Evolutionary conservation across 2,113 vertebrate genomes (phyloP).

Genomic region (Rostratula benghalensis): DNA sequence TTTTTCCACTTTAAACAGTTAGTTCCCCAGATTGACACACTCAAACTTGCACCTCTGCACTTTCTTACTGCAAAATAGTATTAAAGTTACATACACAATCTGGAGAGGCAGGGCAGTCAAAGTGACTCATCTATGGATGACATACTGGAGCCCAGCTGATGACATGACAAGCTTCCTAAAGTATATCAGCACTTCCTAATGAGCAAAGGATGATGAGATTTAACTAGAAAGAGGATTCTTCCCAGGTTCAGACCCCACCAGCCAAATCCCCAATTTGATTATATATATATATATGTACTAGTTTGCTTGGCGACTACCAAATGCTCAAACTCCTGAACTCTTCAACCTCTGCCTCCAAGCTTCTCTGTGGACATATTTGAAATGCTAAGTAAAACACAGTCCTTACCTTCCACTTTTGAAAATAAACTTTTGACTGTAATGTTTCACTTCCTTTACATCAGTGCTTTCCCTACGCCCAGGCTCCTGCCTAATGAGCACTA

Average conservation of each 20-base stretch:
- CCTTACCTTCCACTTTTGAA: background rate
- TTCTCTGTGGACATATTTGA: background rate
- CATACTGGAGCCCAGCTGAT: background rate
- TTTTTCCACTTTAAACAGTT: background rate
- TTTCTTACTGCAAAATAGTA: background rate
- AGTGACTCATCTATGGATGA: background rate
- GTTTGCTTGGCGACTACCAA: background rate
- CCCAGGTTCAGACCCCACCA: background rate
- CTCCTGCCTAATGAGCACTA: background rate
- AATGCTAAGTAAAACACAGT: background rate
- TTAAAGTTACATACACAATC: background rate
- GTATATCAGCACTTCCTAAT: background rate
- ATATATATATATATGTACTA: fast-evolving
- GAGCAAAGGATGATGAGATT: background rate
- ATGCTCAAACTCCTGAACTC: background rate
- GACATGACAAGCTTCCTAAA: background rate
- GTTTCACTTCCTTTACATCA: background rate
- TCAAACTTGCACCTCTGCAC: background rate
- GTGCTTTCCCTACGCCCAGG: background rate
- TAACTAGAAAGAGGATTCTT: background rate
- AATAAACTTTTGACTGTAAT: background rate
- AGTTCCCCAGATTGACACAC: background rate
- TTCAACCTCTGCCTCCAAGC: background rate
- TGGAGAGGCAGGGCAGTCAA: background rate
- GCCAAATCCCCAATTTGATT: background rate